These are phyloP conservation scores for Rhabdomys dilectus DNA, from an alignment of 2,113 vertebrate genomes.

Conservation along the genomic window DNA sequence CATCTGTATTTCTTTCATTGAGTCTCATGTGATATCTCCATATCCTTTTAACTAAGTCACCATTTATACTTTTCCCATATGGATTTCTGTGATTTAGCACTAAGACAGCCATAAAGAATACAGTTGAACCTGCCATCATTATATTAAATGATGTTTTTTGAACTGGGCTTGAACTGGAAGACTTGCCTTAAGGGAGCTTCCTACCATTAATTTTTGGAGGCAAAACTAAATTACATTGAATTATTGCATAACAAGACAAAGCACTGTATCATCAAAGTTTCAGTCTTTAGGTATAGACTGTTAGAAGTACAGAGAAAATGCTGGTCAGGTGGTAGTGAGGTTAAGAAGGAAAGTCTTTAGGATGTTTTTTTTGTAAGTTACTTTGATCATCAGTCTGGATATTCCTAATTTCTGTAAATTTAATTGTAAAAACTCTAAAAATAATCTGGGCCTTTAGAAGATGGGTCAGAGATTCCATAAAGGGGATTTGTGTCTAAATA, in stretches of 20 bases:
- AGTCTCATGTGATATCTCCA: not conserved
- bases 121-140: not conserved
- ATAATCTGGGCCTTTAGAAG: not conserved
- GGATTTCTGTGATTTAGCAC: conserved; percentile 25
- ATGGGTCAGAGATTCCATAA: not conserved
- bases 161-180: not conserved
- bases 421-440: not conserved
- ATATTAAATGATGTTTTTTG: not conserved
- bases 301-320: not conserved
- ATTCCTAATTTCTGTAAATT: not conserved
- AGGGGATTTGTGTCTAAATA: not conserved
- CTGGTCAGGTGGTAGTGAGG: not conserved
- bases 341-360: not conserved
- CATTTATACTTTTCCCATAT: conserved; percentile 29
- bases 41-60: conserved; percentile 28
- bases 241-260: not conserved
- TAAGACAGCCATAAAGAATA: not conserved
- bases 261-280: not conserved
- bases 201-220: not conserved
- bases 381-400: not conserved
- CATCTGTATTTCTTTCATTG: not conserved
- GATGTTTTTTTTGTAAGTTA: not conserved
- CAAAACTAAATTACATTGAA: conserved; percentile 14
- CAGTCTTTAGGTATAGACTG: not conserved
- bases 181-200: not conserved